Evolutionary conservation across 2,888 invertebrate species (phyloP).

Genomic region (Megaustenia siamemsis): DNA sequence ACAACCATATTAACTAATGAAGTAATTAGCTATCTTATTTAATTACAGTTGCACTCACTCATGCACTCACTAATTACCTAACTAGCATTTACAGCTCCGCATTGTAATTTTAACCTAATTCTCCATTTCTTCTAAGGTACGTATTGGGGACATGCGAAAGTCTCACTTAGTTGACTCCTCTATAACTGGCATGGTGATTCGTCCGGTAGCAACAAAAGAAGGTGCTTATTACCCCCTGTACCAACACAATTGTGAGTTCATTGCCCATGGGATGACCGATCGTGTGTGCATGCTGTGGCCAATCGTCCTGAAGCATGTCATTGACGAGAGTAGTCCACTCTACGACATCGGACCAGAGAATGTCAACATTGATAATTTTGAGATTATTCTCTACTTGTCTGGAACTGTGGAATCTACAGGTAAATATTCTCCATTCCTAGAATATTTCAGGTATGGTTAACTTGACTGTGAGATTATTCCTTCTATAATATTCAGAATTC

Average conservation of each 20-base stretch:
- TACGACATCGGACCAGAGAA: constrained; percentile 93
- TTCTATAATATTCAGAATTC: too few species aligned
- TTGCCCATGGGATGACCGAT: constrained; percentile 94
- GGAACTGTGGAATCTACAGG: constrained; percentile 92
- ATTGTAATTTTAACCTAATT: background rate
- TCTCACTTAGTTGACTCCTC: constrained; percentile 87
- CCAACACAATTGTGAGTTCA: constrained; percentile 93
- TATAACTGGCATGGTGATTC: constrained; percentile 94
- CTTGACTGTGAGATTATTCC: too few species aligned
- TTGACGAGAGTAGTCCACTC: constrained; percentile 92
- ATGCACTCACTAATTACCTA: background rate
- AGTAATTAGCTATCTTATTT: too few species aligned
- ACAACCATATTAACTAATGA: too few species aligned
- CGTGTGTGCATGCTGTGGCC: constrained; percentile 98
- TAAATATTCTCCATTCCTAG: too few species aligned
- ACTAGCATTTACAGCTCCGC: background rate
- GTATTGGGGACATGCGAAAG: constrained; percentile 80
- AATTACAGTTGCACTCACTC: too few species aligned
- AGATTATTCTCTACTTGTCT: constrained; percentile 95
- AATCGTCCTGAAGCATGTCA: constrained; percentile 95
- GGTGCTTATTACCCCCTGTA: constrained; percentile 95
- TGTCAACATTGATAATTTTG: constrained; percentile 92
- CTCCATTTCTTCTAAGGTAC: constrained; percentile 60
- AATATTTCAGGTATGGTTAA: too few species aligned
- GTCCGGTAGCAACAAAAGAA: constrained; percentile 93